Percentiles rank a stretch among this genome's conserved stretches.
Evolutionary conservation across 2,113 vertebrate species (phyloP).

Genomic region (Apteryx owenii): DNA sequence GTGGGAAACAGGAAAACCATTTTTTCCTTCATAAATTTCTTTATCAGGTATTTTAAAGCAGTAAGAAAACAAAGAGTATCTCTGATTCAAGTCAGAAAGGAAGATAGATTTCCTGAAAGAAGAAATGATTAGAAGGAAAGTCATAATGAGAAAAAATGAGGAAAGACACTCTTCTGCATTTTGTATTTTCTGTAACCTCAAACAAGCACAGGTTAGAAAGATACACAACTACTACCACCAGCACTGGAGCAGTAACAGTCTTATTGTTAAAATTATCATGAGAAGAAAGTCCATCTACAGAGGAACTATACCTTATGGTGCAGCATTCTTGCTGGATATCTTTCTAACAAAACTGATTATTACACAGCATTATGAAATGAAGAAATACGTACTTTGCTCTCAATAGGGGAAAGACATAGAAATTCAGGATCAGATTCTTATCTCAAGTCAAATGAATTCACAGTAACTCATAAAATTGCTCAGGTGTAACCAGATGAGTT

Average conservation of each 20-base stretch:
- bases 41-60: neutral
- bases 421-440: neutral
- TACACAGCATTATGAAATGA: neutral
- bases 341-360: neutral
- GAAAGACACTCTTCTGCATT: neutral
- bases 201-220: neutral
- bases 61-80: neutral
- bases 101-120: neutral
- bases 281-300: neutral
- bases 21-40: neutral
- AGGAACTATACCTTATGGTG: neutral
- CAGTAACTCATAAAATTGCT: neutral
- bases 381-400: neutral
- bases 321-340: neutral
- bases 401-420: neutral
- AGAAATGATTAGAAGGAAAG: neutral
- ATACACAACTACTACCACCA: neutral
- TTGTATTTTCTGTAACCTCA: accelerated
- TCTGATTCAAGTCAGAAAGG: neutral
- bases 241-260: neutral
- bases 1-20: neutral
- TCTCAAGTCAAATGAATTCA: neutral
- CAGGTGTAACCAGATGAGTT: neutral
- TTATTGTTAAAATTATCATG: neutral
- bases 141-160: accelerated